phyloP scores from a whole-genome alignment of 1,140 invertebrate species.

The Zaprionus camerounensis region DNA sequence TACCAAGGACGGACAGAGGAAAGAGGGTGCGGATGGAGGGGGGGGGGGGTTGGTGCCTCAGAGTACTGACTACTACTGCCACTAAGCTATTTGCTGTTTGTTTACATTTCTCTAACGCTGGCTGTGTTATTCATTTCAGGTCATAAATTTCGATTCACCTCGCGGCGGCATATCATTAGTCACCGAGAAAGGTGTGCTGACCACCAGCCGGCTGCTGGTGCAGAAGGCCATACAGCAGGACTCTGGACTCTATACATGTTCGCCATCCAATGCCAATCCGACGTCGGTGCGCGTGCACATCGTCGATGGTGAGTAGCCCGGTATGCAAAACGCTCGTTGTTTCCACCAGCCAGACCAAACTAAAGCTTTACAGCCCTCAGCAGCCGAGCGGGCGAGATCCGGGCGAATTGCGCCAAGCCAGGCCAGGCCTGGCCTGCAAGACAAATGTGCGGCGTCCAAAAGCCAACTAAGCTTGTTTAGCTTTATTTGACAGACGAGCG shows the following conservation, averaged over 20 bases:
- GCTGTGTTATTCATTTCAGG: constrained; percentile 84
- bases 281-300: constrained; percentile 91
- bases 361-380: too few relatives aligned
- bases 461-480: constrained; percentile 70
- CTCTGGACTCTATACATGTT: constrained; percentile 91
- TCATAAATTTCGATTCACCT: constrained; percentile 92
- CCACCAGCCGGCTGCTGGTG: constrained; percentile 91
- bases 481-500: constrained; percentile 72
- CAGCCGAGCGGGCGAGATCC: too few relatives aligned
- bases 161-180: constrained; percentile 91
- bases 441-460: constrained; percentile 69
- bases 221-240: constrained; percentile 90
- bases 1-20: too few relatives aligned
- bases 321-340: constrained; percentile 67
- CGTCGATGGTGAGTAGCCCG: constrained; percentile 89
- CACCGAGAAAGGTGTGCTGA: constrained; percentile 91
- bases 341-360: constrained; percentile 9
- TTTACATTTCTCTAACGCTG: constrained; percentile 6
- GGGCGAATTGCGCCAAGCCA: too few relatives aligned
- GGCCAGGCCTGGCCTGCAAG: constrained; percentile 22
- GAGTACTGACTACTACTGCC: constrained; percentile 34
- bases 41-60: background rate
- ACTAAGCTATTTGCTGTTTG: constrained; percentile 59
- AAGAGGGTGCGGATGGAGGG: background rate
- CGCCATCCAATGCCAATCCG: constrained; percentile 91